Base-by-base conservation (phyloP, 2,888 invertebrate species). In the Ormyrus rosae region DNA sequence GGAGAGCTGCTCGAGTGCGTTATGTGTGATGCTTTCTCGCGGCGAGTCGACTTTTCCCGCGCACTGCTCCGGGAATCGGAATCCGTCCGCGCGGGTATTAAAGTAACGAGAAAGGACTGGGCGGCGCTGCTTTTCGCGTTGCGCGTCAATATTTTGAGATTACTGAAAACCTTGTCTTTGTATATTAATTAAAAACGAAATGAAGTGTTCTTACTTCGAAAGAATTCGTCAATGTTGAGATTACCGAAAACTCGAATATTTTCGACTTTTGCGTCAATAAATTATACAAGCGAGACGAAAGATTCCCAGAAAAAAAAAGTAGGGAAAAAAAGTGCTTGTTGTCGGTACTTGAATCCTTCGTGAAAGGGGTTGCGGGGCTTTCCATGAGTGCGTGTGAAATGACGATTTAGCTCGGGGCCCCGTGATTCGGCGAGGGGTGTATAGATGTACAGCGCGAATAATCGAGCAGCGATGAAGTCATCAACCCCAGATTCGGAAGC, bases 401-500 rank as follows among this genome's bases (percentile, higher is more conserved):
- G 45, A 46, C 63, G 56, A 73, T 73, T 72, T 8, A 7, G 34
- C 34, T 6, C 50, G 55, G 7, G 70, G 77, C 48, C 48, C 19
- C 53, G 68, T 64, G 58, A 78, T 72, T 65, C 51, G 58, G 58
- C 10, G 56, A 70, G 19, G 69, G 76, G 63, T 76, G 55, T 6
- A 45, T n/a, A 34, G 5, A 45, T 50, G 13, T 56, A 68, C 61
- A 34, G 69, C 53, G 67, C 55, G 72, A 65, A 78, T 72, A 76
- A 83, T 82, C 64, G 76, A 72, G 78, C 75, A 56, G 34, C 84
- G 83, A 87, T 85, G 83, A 86, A 87, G 86, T 86, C 82, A 83
- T 85, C 83, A 84, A 55, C 77, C 78, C 78, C 75, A 82, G 83
- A 80, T 81, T 84, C 81, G 83, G 85, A 87, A 86, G 86, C 87